phyloP scores from a whole-genome alignment of 2,888 invertebrate genomes.

The Tenthredo notha region DNA sequence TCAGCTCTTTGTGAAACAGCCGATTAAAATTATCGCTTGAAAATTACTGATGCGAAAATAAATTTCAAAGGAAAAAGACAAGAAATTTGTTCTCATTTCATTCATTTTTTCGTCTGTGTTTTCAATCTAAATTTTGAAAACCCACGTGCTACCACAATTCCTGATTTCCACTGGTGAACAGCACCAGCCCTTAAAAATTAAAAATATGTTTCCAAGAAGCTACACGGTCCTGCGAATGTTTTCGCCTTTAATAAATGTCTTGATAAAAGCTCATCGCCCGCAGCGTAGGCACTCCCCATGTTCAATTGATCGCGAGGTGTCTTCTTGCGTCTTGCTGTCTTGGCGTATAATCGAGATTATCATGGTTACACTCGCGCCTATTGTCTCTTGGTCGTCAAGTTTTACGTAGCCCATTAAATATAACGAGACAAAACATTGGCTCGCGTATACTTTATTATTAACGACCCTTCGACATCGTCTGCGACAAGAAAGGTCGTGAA shows the following conservation, averaged over 20 bases:
- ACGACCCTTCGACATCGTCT: slow-evolving; percentile 42
- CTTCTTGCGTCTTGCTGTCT: background rate
- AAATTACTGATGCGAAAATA: background rate
- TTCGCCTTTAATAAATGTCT: background rate
- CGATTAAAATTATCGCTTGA: slow-evolving; percentile 6
- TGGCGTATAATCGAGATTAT: slow-evolving; percentile 14
- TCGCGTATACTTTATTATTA: slow-evolving; percentile 42
- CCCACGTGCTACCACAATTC: background rate
- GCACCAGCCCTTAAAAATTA: background rate
- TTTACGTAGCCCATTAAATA: slow-evolving; percentile 49
- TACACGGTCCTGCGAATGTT: background rate
- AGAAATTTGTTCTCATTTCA: background rate
- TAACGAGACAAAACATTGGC: slow-evolving; percentile 52
- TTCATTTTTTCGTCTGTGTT: background rate
- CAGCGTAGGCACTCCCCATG: background rate
- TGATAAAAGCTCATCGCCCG: slow-evolving; percentile 12
- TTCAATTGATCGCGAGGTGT: background rate
- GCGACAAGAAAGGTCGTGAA: slow-evolving; percentile 17
- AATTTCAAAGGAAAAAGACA: background rate
- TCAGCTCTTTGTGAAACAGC: background rate
- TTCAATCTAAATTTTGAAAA: background rate
- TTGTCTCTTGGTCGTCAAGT: slow-evolving; percentile 39
- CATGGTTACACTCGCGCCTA: slow-evolving; percentile 12
- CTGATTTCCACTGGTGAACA: background rate
- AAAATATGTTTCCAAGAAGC: background rate